A percentile compares a stretch with the other conserved stretches of the same genome.
Conservation (phyloP, 2,797 vertebrate species). For the Phoebastria nigripes region DNA sequence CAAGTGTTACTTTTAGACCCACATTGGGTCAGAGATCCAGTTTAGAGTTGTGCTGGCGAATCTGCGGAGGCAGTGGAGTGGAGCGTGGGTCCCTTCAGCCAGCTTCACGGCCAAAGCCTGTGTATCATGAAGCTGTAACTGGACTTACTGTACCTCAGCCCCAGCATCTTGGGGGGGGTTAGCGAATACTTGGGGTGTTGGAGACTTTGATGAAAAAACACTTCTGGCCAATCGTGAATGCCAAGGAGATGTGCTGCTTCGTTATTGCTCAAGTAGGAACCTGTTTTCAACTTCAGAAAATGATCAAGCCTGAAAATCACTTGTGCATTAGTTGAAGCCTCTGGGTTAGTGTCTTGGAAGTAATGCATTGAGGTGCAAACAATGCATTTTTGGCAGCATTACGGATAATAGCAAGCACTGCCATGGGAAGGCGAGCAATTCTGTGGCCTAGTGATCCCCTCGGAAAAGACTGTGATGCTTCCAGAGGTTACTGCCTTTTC, state of each 20-base stretch:
- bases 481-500: not conserved
- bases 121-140: not conserved
- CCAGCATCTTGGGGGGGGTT: not conserved
- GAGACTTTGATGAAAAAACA: not conserved
- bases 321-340: not conserved
- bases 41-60: not conserved
- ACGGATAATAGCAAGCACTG: not conserved
- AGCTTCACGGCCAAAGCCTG: not conserved
- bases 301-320: not conserved
- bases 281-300: not conserved
- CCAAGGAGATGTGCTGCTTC: not conserved
- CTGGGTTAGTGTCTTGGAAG: not conserved
- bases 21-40: not conserved
- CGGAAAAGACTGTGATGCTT: not conserved
- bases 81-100: not conserved
- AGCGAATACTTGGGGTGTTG: not conserved
- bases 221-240: not conserved
- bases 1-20: not conserved
- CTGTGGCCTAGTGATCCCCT: not conserved
- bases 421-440: not conserved
- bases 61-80: not conserved
- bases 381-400: not conserved
- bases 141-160: not conserved
- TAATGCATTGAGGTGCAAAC: not conserved
- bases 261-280: not conserved